Conservation (phyloP, 2,113 vertebrate species). For the Castor canadensis region DNA sequence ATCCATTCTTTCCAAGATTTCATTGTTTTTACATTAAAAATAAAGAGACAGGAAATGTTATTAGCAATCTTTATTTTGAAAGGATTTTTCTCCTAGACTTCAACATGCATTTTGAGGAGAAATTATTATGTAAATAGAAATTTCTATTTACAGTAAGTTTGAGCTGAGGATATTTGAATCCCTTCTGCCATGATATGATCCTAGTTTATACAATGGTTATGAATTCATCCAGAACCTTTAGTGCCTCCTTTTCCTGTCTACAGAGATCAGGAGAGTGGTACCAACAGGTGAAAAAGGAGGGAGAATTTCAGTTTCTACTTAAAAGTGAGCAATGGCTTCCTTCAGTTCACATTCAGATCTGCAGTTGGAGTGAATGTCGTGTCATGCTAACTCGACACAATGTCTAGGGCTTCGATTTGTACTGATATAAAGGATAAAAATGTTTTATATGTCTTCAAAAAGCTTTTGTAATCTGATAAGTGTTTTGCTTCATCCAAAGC, state of each 20-base stretch:
- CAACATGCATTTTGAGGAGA: not conserved
- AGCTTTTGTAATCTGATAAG: not conserved
- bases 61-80: not conserved
- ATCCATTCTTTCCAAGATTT: not conserved
- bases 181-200: not conserved
- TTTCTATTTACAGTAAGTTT: not conserved
- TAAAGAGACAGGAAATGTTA: not conserved
- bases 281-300: not conserved
- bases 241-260: not conserved
- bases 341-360: not conserved
- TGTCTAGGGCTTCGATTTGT: not conserved
- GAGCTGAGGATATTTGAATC: not conserved
- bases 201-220: not conserved
- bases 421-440: not conserved
- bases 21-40: no score
- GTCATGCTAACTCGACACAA: not conserved
- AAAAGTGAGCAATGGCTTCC: not conserved
- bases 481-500: no score
- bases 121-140: not conserved
- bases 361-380: not conserved
- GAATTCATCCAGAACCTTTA: not conserved
- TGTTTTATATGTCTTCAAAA: not conserved
- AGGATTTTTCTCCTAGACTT: not conserved
- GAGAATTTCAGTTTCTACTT: not conserved
- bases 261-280: no score